phyloP scores from a whole-genome alignment of 1,140 invertebrate species.

The Oreohelix idahoensis region DNA sequence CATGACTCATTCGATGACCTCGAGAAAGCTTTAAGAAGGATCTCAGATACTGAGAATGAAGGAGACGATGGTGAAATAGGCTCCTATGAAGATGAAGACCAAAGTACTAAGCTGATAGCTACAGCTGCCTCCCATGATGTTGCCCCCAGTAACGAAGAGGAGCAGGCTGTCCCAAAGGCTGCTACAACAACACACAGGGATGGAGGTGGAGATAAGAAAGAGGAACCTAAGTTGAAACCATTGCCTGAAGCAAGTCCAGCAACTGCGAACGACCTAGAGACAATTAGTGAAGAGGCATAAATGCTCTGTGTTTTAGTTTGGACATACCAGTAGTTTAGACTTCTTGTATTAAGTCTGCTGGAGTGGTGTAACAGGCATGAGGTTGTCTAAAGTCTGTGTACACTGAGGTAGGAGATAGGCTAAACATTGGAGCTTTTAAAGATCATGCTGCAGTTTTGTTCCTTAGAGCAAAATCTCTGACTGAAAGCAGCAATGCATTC shows the following conservation, averaged over 20 bases:
- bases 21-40: conserved; percentile 16
- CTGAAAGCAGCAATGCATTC: too few relatives aligned
- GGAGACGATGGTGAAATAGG: not conserved
- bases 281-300: not conserved
- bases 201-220: not conserved
- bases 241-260: not conserved
- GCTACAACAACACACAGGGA: too few relatives aligned
- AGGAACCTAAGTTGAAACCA: not conserved
- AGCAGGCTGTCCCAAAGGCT: not conserved
- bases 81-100: not conserved
- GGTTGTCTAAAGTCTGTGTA: too few relatives aligned
- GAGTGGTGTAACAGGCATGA: too few relatives aligned
- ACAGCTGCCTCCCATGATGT: not conserved
- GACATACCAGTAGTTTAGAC: not conserved
- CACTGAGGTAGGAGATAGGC: too few relatives aligned
- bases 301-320: not conserved
- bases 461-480: too few relatives aligned
- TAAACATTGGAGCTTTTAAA: too few relatives aligned
- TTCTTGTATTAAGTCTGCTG: too few relatives aligned
- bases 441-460: too few relatives aligned
- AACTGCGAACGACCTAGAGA: not conserved
- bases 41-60: conserved; percentile 6
- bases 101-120: not conserved
- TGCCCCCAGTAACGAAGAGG: not conserved
- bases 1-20: conserved; percentile 24